phyloP scores from a whole-genome alignment of 2,113 vertebrate genomes.

The Engystomops pustulosus region DNA sequence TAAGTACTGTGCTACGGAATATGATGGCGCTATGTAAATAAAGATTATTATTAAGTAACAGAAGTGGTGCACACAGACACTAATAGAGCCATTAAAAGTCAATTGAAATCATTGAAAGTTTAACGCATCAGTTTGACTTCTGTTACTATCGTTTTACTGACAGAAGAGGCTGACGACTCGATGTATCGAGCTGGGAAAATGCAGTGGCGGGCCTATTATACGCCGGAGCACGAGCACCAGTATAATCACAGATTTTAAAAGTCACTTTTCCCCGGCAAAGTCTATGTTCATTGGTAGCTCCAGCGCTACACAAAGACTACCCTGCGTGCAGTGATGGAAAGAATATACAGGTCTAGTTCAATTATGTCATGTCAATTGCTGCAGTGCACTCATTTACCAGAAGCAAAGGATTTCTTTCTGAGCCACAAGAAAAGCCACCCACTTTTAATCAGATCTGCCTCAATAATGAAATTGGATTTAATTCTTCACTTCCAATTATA shows the following conservation, averaged over 20 bases:
- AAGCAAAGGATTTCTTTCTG: conserved; percentile 40
- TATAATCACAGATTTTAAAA: background rate
- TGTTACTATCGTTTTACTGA: no score
- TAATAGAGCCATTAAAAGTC: no score
- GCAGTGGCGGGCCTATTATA: no score
- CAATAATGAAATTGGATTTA: conserved; percentile 62
- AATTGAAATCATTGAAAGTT: no score
- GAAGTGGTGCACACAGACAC: no score
- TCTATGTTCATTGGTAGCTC: conserved; percentile 1
- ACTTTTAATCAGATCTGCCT: conserved; percentile 53
- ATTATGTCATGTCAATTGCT: conserved; percentile 42
- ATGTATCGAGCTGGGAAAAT: no score
- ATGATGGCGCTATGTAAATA: no score
- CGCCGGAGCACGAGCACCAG: background rate
- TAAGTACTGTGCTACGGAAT: no score
- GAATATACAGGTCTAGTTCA: conserved; percentile 21
- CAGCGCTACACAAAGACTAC: conserved; percentile 16
- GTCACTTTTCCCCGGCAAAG: background rate
- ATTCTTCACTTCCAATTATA: conserved; percentile 61
- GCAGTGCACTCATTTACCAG: conserved; percentile 37
- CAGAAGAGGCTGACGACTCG: no score
- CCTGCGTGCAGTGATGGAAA: background rate
- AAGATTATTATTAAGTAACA: no score
- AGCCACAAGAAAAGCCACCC: conserved; percentile 54
- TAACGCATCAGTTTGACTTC: no score